Base-by-base conservation (phyloP, 1,140 invertebrate species). In the Pectinophora gossypiella region DNA sequence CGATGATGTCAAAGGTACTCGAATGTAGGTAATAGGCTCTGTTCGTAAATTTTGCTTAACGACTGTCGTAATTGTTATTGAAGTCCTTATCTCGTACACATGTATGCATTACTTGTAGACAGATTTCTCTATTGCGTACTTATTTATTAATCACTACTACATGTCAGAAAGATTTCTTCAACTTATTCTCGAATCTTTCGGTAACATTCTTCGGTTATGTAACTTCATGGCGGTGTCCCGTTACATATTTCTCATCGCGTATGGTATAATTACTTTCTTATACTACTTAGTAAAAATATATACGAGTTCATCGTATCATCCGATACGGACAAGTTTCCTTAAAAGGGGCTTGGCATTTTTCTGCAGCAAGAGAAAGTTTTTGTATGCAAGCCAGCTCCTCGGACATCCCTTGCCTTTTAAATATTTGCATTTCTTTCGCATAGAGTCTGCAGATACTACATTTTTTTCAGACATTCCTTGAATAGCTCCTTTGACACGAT, bases 271-370 rank as follows among this genome's bases (percentile, higher is more conserved):
- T 67, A 56, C 57, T 32, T 40, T 38, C 50, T 48, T 57, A 46
- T 35, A 61, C 52, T 65, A 63, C 58, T 65, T 61, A 61, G 49
- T 49, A 43, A 54, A 47, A 49, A 42, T 35, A 23, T 54, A 51
- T 47, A 15, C 16, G 50, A 60, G 54, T 23, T 56, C 42, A 21
- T 56, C 42, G 63, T 65, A 61, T 64, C 72, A 77, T 77, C 69
- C 58, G 56, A 63, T 27, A 36, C 43, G 6, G 15, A 27, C 70
- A 50, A 54, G 65, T 65, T 74, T 38, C 77, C 81, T 57, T 82
- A 77, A 60, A 82, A 79, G 81, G 76, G 65, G 53, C 56, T 59
- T 64, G 65, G 60, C 64, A 78, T 82, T 82, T 84, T 80, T 76
- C 75, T 68, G 68, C 59, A 43, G 56, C 54, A 76, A 72, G 78